Conservation (phyloP, 2,113 vertebrate genomes). For the Chaetorhynchus papuensis region DNA sequence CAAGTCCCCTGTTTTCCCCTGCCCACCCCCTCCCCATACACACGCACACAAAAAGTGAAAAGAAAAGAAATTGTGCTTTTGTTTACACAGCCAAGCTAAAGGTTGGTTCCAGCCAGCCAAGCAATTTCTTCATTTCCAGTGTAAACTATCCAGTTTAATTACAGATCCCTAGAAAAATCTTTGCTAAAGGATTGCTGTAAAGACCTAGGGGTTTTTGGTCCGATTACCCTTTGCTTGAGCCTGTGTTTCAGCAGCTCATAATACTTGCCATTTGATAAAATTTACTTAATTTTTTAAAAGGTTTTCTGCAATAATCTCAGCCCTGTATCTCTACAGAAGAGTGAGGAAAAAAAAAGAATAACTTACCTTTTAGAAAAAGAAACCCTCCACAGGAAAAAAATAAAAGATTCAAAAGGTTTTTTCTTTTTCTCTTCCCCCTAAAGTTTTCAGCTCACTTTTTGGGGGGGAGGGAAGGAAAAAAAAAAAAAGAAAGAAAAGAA, state of each 20-base stretch:
- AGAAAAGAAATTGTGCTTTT: conserved; percentile 75
- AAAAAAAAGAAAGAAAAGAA: neutral
- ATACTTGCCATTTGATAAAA: conserved; percentile 73
- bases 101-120: conserved; percentile 77
- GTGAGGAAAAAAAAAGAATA: conserved; percentile 15
- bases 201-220: conserved; percentile 65
- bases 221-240: conserved; percentile 65
- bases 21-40: neutral
- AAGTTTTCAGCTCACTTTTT: conserved; percentile 69
- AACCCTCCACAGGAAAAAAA: conserved; percentile 62
- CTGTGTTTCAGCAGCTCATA: conserved; percentile 70
- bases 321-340: conserved; percentile 16
- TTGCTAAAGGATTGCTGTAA: conserved; percentile 76
- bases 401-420: neutral
- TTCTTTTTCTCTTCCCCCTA: neutral
- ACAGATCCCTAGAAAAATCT: conserved; percentile 77
- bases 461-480: neutral
- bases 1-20: conserved; percentile 69
- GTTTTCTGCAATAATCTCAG: conserved; percentile 63
- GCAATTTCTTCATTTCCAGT: conserved; percentile 80
- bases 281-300: conserved; percentile 68
- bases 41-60: conserved; percentile 64
- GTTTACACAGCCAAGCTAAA: conserved; percentile 78
- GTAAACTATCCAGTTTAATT: conserved; percentile 83
- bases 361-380: conserved; percentile 80